Evolutionary conservation across 2,113 vertebrate genomes (phyloP).

Genomic region (Rhadina sibilatrix): DNA sequence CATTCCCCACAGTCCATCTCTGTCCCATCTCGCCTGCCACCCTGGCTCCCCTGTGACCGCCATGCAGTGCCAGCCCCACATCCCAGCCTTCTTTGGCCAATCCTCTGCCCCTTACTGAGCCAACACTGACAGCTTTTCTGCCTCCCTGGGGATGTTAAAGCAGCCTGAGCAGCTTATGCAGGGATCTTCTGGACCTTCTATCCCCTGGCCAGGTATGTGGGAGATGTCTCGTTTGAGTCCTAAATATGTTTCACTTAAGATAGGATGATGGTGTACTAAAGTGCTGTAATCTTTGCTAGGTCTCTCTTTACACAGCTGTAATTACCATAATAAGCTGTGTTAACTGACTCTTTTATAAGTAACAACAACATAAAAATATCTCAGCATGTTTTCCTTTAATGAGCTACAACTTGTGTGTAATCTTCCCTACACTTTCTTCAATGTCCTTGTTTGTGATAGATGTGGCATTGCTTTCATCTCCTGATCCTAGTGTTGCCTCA

Average conservation of each 20-base stretch:
- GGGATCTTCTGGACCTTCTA: neutral
- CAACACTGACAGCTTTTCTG: neutral
- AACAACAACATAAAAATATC: slow-evolving; percentile 9
- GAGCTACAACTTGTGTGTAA: neutral
- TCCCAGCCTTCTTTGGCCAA: neutral
- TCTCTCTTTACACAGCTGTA: slow-evolving; percentile 34
- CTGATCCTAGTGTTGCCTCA: neutral
- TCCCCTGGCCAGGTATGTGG: neutral
- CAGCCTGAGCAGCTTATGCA: neutral
- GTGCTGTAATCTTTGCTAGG: neutral
- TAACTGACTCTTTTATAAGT: slow-evolving; percentile 28
- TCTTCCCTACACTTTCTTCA: neutral
- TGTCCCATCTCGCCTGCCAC: neutral
- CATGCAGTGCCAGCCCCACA: fast-evolving
- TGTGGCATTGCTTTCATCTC: neutral
- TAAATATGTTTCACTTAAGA: slow-evolving; percentile 27
- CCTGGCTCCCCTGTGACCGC: neutral
- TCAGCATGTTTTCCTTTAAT: neutral
- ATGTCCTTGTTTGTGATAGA: neutral
- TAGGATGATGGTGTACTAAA: neutral
- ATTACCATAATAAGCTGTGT: slow-evolving; percentile 29
- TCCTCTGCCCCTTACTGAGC: fast-evolving
- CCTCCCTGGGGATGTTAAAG: neutral
- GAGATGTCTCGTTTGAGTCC: neutral
- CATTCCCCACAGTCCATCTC: neutral